phyloP scores from a whole-genome alignment of 2,888 invertebrate species.

The Opisthograptis luteolata region DNA sequence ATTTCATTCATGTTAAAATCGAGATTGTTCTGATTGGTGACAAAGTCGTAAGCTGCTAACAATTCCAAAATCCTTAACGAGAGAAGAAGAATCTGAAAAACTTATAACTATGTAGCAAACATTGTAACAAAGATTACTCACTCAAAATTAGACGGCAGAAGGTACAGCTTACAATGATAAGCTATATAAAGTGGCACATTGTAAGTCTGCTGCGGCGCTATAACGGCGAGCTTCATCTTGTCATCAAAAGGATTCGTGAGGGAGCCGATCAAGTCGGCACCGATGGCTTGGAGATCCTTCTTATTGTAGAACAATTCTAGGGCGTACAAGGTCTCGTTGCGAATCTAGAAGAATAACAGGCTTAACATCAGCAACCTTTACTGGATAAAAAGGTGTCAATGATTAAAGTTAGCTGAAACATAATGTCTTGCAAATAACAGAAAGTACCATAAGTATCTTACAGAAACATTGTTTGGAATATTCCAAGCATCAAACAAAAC shows the following conservation, averaged over 20 bases:
- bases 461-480: no score
- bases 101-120: neutral
- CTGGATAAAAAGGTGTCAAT: no score
- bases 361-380: neutral
- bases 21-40: no score
- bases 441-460: no score
- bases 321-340: conserved; percentile 91
- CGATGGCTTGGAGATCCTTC: conserved; percentile 86
- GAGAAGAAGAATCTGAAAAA: no score
- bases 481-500: no score
- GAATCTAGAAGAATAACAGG: conserved; percentile 75
- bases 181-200: conserved; percentile 91
- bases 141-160: conserved; percentile 90
- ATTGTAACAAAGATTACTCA: conserved; percentile 71
- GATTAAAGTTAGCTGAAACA: no score
- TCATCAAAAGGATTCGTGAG: conserved; percentile 90
- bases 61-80: neutral
- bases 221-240: conserved; percentile 87
- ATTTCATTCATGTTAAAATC: no score
- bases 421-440: no score
- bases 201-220: conserved; percentile 90
- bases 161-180: conserved; percentile 90
- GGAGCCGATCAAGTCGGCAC: conserved; percentile 86
- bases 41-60: conserved; percentile 1
- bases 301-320: conserved; percentile 90